phyloP scores from a whole-genome alignment of 2,797 vertebrate species.

The Rhadinocentrus ornatus region DNA sequence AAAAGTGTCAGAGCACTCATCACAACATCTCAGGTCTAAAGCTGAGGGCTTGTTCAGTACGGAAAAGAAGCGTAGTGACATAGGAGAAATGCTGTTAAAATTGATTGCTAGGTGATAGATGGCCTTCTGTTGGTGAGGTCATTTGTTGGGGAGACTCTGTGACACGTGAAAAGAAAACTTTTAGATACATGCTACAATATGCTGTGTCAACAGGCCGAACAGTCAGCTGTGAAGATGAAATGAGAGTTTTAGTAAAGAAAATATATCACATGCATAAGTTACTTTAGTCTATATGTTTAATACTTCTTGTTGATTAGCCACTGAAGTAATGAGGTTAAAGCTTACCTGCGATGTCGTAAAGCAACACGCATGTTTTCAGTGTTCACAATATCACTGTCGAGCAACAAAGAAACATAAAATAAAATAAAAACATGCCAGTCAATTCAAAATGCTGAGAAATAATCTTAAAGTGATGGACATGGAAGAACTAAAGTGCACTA shows the following conservation, averaged over 20 bases:
- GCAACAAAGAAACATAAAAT: not conserved
- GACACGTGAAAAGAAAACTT: not conserved
- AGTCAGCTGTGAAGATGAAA: conserved; percentile 15
- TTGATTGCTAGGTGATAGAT: conserved; percentile 5
- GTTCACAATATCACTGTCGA: conserved; percentile 57
- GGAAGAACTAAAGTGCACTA: not conserved
- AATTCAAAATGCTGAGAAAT: conserved; percentile 11
- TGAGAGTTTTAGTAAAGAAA: not conserved
- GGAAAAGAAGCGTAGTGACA: conserved; percentile 1
- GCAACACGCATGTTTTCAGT: conserved; percentile 68
- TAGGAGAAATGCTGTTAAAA: conserved; percentile 14
- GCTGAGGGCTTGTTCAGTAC: not conserved
- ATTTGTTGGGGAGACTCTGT: not conserved
- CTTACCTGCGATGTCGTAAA: conserved; percentile 79
- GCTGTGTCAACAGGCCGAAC: not conserved
- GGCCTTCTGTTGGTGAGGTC: conserved; percentile 11
- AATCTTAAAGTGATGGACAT: not conserved
- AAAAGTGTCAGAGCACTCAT: conserved; percentile 33
- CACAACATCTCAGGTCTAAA: not conserved
- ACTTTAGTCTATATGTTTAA: conserved; percentile 2
- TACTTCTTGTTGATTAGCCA: not conserved
- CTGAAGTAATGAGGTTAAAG: not conserved
- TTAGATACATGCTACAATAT: not conserved
- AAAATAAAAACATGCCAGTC: conserved; percentile 20
- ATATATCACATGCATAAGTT: not conserved